These are phyloP conservation scores for Chroicocephalus ridibundus DNA, from an alignment of 2,113 vertebrate species.

Conservation along the genomic window DNA sequence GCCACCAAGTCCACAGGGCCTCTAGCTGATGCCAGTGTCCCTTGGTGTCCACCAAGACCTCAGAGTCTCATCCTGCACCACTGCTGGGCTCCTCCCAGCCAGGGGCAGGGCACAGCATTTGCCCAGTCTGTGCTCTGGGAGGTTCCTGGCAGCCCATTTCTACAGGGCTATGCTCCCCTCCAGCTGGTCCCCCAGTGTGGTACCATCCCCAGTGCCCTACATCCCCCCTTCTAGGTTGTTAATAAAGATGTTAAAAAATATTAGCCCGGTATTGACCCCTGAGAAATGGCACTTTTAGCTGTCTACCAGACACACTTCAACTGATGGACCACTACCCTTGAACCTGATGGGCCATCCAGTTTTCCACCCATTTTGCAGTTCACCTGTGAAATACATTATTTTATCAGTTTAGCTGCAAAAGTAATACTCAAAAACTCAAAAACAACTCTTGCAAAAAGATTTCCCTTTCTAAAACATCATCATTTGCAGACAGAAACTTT, in stretches of 20 bases:
- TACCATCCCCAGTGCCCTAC: background rate
- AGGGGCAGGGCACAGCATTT: background rate
- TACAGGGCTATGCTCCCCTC: background rate
- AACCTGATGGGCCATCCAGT: background rate
- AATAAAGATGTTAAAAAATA: background rate
- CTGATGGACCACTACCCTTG: background rate
- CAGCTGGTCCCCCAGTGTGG: background rate
- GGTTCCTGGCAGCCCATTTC: background rate
- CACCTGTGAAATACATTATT: background rate
- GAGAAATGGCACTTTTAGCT: background rate
- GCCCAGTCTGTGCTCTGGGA: background rate
- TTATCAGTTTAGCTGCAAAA: background rate
- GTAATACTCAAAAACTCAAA: background rate
- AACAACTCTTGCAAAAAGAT: background rate
- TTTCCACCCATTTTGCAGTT: background rate
- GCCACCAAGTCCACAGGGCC: accelerated
- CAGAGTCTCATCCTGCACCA: background rate
- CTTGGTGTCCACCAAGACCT: background rate
- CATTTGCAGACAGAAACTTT: background rate
- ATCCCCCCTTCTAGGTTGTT: background rate
- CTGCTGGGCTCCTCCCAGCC: background rate
- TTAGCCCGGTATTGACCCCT: background rate
- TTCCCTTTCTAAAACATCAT: background rate
- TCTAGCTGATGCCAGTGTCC: background rate
- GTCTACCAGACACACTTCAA: background rate